A percentile compares a stretch with the other conserved stretches of the same genome.
phyloP scores from a whole-genome alignment of 2,888 invertebrate species.

The Coecobrya sp. region DNA sequence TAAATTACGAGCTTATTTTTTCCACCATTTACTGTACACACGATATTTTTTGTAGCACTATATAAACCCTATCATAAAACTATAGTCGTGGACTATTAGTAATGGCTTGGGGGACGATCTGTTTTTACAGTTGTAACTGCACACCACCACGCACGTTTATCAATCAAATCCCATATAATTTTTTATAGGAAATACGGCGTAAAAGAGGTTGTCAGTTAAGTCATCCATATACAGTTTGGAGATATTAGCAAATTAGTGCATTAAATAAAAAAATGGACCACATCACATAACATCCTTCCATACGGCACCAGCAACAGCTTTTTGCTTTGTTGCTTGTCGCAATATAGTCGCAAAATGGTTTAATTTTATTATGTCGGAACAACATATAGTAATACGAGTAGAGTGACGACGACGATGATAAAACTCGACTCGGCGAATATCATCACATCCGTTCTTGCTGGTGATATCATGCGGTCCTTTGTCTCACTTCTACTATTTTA shows the following conservation, averaged over 20 bases:
- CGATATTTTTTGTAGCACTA: constrained; percentile 14
- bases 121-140: background rate
- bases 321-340: background rate
- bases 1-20: constrained; percentile 27
- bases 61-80: constrained; percentile 15
- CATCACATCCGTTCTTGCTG: constrained; percentile 62
- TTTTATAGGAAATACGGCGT: constrained; percentile 12
- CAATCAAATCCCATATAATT: background rate
- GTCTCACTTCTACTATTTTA: constrained; percentile 66
- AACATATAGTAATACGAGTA: background rate
- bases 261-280: constrained; percentile 42
- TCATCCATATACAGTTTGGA: constrained; percentile 19
- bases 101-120: background rate
- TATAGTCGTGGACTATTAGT: background rate
- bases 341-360: constrained; percentile 12
- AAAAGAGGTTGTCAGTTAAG: constrained; percentile 10
- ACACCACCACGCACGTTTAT: constrained; percentile 28
- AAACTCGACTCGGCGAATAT: constrained; percentile 6
- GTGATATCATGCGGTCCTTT: constrained; percentile 76
- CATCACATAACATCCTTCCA: constrained; percentile 19
- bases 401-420: constrained; percentile 38
- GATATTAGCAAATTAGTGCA: constrained; percentile 34
- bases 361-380: constrained; percentile 35
- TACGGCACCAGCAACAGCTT: background rate
- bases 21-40: constrained; percentile 21